Base-by-base conservation (phyloP, 2,888 invertebrate genomes). In the Molorchus minor region DNA sequence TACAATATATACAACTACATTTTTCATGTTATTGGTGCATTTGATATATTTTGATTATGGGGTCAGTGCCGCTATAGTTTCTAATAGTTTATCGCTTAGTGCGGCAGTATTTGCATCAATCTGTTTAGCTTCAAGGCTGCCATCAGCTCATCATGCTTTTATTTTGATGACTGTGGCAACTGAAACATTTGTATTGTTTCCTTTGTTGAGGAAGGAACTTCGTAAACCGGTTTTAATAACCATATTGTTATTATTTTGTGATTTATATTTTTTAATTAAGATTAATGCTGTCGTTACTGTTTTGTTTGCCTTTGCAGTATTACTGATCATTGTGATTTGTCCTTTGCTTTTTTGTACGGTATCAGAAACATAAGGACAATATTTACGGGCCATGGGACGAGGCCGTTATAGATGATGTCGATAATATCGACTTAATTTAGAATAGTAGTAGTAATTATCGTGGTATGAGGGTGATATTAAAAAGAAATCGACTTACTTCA, bases 351-450 rank as follows among this genome's bases (percentile, higher is more conserved):
- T 95, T 93, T 81, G 87, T 92, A 0, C 82, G 81, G 51, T 91
- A 90, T 83, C 92, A 93, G 75, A 87, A 83, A 30, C 88, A 89
- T 76, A 95, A 94, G 75, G 89, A 92, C 73, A 98, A 96, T 79
- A 97, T 96, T 63, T 92, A 97, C 80, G 98, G 98, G 0, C 98
- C 98, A 0, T 98, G 98, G 98, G 98, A 98, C 79, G 98, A 98
- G 77, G 98, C 98, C 8, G 82, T 93, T 70, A 88, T 89, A 64
- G 87, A 86, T 73, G 87, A 87, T 80, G 82, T 84, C 0, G 85
- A 85, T 72, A 84, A 83, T 75, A 77, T 85, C 21, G 35, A n/a
- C 30, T 33, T 47, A 29, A 33, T 33, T 33, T 3, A 33, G 25
- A 5, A 25, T 25, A n/a, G n/a, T n/a, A n/a, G n/a, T n/a, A n/a